Base-by-base conservation (phyloP, 2,797 vertebrate species). In the Myotis pilosus region DNA sequence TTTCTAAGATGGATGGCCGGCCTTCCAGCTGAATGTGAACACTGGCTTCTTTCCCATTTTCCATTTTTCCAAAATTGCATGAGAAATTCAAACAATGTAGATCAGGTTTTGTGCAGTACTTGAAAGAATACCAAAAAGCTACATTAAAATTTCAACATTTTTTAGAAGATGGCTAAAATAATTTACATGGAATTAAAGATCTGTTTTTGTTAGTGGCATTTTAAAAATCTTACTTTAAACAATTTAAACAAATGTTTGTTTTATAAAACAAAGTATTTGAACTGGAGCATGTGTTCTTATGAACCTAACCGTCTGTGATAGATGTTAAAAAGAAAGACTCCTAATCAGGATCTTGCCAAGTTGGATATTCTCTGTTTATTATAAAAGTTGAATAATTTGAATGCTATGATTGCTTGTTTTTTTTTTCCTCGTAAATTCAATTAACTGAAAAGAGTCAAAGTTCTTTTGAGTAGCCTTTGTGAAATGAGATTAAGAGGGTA, bases 41-140 rank as follows among this genome's bases (percentile, higher is more conserved):
- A 20, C 97, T 98, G 30, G 97, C 98, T 89, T 99, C 99, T 97
- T 98, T 99, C 33, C 99, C 99, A 36, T 97, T 98, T 90, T 99
- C 99, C 98, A 99, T 97, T 96, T 98, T 98, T 82, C 99, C 99
- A 23, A 99, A 98, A 78, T 97, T 97, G 97, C 99, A 99, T 86
- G 98, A 79, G 96, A 99, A 96, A 83, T 91, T 97, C 97, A 99
- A 98, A 97, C 99, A 99, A 72, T 98, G 92, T 22, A 89, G 89
- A 85, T 99, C 99, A 1, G 93, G 91, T 87, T 96, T 98, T 76
- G 98, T 98, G 96, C 99, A 99, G 96, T 98, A 99, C 99, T 99
- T 96, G n/a, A 91, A 90, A 41, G 10, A 96, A 97, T 74, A 92
- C 28, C 28, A 94, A 95, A 97, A 71, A 22, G 71, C 7, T 41